These are phyloP conservation scores for Anguilla japonica DNA, from an alignment of 2,113 vertebrate genomes.

Conservation along the genomic window DNA sequence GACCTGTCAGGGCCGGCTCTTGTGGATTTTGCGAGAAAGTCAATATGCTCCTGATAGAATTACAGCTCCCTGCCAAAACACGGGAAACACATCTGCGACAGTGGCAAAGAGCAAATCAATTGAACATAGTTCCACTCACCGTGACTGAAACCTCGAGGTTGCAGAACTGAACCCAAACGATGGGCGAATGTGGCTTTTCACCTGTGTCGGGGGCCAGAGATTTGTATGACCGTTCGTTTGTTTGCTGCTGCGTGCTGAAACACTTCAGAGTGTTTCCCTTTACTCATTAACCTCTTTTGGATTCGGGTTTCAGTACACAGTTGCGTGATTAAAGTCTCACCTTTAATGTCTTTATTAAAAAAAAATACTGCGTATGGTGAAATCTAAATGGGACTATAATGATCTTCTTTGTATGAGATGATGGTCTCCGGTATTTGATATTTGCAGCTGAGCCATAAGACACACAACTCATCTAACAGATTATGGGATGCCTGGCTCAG, in stretches of 20 bases:
- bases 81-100: conserved; percentile 73
- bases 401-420: too few relatives aligned
- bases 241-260: not conserved
- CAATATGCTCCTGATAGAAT: conserved; percentile 80
- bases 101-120: conserved; percentile 79
- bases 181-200: not conserved
- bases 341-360: not conserved
- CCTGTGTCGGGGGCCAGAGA: not conserved
- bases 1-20: conserved; percentile 64
- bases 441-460: not conserved
- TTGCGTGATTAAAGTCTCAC: conserved; percentile 26
- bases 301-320: conserved; percentile 32
- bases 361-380: not conserved
- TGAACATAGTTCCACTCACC: conserved; percentile 44
- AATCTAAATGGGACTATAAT: not conserved
- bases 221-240: not conserved
- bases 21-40: conserved; percentile 74
- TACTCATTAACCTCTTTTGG: conserved; percentile 14
- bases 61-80: conserved; percentile 82
- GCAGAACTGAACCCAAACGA: not conserved
- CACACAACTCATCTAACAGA: not conserved
- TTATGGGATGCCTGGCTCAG: not conserved
- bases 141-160: conserved; percentile 17
- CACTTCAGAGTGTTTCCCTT: not conserved
- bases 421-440: not conserved